phyloP scores from a whole-genome alignment of 2,888 invertebrate genomes.

The Isotomurus palustris region DNA sequence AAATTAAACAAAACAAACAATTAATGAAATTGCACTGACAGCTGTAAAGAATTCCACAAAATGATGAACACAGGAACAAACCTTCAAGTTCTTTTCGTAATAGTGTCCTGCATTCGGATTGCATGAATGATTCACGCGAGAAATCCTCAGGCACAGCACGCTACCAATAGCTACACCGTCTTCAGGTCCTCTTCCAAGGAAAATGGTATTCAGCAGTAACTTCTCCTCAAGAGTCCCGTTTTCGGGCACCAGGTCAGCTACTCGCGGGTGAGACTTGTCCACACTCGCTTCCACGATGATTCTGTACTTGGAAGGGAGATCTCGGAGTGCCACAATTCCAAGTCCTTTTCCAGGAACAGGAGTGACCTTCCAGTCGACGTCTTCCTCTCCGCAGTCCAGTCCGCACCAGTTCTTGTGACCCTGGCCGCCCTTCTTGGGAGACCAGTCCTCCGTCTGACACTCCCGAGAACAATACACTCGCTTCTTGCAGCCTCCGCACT shows the following conservation, averaged over 20 bases:
- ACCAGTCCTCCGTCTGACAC: conserved; percentile 18
- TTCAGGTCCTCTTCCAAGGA: too few species aligned
- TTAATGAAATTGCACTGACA: background rate
- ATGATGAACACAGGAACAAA: background rate
- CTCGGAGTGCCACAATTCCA: conserved; percentile 8
- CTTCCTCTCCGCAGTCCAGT: conserved; percentile 18
- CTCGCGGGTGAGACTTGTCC: background rate
- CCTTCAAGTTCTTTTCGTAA: conserved; percentile 3
- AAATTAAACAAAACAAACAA: background rate
- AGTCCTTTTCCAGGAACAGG: conserved; percentile 13
- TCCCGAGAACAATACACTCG: conserved; percentile 17
- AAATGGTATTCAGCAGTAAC: background rate
- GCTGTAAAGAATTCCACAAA: too few species aligned
- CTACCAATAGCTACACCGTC: background rate
- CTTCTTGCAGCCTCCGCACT: conserved; percentile 12
- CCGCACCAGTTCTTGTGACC: conserved; percentile 24
- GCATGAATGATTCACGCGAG: conserved; percentile 12
- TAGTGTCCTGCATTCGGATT: conserved; percentile 6
- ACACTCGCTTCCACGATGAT: conserved; percentile 10
- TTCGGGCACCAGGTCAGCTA: conserved; percentile 2
- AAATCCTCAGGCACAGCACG: conserved; percentile 7
- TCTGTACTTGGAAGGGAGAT: conserved; percentile 6
- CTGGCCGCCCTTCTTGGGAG: conserved; percentile 8
- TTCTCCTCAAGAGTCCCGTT: conserved; percentile 2
- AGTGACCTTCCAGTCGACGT: conserved; percentile 13